Base-by-base conservation (phyloP, 2,113 vertebrate species). In the Glaucomys volans region DNA sequence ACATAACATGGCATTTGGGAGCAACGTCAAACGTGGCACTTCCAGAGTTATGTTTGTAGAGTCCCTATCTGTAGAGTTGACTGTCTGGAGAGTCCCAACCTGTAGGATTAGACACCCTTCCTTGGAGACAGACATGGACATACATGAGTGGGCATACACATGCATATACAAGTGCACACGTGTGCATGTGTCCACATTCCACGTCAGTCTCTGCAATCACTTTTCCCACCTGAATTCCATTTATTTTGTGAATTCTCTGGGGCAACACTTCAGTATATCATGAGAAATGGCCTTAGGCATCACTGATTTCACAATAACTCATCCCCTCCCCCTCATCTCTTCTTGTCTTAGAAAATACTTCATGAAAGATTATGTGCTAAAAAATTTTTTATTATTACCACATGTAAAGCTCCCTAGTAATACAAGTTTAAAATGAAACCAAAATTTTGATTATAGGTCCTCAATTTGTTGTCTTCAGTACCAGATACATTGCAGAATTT, bases 371-470 rank as follows among this genome's bases (percentile, higher is more conserved):
- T 24, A 7, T 75, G 2, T 71, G 14, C 2, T 50, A 67, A 76
- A 76, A 37, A 95, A 76, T 20, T 20, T 79, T 42, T 74, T 54
- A 47, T 75, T 71, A 67, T 88, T 88, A 52, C 5, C 18, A 69
- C 40, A 77, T n/a, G 62, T 59, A 14, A 57, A 95, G 35, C 64
- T 76, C 16, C 74, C 20, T 72, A 94, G 37, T 32, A 92, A 79
- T 59, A 72, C 91, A 50, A 72, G 4, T 90, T 94, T 87, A 54
- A 95, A 90, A 81, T 35, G 28, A 93, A 95, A 94, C 9, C 16
- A 57, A 35, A 85, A 86, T 92, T 81, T 92, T 75, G 26, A 90
- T 80, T 52, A 94, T 10, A 81, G 26, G 16, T 26, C 37, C 13
- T 88, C 37, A 71, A 7, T 90, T 37, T 8, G 20, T 86, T 92